Evolutionary conservation across 2,113 vertebrate species (phyloP).

Genomic region (Zapus hudsonius): DNA sequence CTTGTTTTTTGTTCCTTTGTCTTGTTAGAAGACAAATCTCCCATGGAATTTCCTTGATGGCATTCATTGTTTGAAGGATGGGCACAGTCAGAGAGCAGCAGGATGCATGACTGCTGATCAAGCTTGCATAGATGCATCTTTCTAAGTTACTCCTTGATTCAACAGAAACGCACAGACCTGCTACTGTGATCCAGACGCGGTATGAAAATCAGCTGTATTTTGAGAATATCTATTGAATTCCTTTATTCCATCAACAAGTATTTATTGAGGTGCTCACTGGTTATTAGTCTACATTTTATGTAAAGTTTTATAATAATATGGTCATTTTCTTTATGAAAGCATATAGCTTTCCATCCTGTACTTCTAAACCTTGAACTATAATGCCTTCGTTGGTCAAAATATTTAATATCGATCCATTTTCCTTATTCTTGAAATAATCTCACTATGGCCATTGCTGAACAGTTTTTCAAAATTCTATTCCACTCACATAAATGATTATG

Average conservation of each 20-base stretch:
- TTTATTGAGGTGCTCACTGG: background rate
- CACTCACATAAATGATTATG: background rate
- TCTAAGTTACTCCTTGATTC: background rate
- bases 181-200: background rate
- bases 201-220: background rate
- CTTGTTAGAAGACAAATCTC: background rate
- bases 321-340: background rate
- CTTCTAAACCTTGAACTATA: slow-evolving; percentile 10
- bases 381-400: background rate
- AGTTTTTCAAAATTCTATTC: background rate
- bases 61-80: background rate
- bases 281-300: background rate
- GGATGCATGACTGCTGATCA: background rate
- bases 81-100: background rate
- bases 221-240: background rate
- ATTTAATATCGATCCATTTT: background rate
- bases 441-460: background rate
- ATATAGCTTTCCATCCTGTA: background rate
- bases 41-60: background rate
- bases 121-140: background rate
- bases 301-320: background rate
- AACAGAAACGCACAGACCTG: background rate
- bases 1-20: background rate
- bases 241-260: slow-evolving; percentile 1
- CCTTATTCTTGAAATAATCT: slow-evolving; percentile 45